Percentiles rank a stretch among this genome's conserved stretches.
phyloP scores from a whole-genome alignment of 1,140 invertebrate genomes.

The Drosophila nikananu region DNA sequence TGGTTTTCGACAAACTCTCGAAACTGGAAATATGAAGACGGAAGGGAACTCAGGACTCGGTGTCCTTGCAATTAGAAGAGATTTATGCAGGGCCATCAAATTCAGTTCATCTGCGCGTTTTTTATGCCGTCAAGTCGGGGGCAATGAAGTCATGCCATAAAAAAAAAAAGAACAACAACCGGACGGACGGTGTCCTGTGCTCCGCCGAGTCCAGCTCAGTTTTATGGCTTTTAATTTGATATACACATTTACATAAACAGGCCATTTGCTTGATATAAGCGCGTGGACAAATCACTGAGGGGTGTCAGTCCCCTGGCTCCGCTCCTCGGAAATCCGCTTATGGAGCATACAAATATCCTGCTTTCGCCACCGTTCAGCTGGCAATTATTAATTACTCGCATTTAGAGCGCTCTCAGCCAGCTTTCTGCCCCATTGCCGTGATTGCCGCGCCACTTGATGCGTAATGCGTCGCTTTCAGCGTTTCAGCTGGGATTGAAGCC shows the following conservation, averaged over 20 bases:
- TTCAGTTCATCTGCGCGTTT: constrained; percentile 47
- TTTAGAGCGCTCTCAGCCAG: constrained; percentile 22
- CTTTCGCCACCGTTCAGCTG: constrained; percentile 26
- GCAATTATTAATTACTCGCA: constrained; percentile 54
- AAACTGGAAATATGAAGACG: constrained; percentile 29
- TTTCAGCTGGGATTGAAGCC: constrained; percentile 24
- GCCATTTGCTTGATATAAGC: constrained; percentile 70
- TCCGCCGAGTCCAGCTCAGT: constrained; percentile 34
- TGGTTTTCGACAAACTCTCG: constrained; percentile 27
- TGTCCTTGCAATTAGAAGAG: constrained; percentile 72
- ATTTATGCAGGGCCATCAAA: constrained; percentile 75
- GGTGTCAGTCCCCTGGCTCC: not conserved
- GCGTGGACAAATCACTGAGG: constrained; percentile 58
- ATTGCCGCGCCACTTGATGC: constrained; percentile 42
- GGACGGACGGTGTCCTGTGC: constrained; percentile 23
- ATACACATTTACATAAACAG: constrained; percentile 79
- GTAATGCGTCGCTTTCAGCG: constrained; percentile 44
- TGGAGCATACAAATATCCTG: constrained; percentile 13
- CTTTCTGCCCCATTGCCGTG: constrained; percentile 48
- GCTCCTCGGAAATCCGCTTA: constrained; percentile 13
- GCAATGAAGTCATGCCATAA: constrained; percentile 72
- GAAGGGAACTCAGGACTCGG: constrained; percentile 4
- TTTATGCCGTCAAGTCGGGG: constrained; percentile 48
- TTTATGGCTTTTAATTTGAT: constrained; percentile 81
- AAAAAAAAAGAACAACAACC: constrained; percentile 23